Conservation (phyloP, 2,888 invertebrate genomes). For the Penaeus monodon region DNA sequence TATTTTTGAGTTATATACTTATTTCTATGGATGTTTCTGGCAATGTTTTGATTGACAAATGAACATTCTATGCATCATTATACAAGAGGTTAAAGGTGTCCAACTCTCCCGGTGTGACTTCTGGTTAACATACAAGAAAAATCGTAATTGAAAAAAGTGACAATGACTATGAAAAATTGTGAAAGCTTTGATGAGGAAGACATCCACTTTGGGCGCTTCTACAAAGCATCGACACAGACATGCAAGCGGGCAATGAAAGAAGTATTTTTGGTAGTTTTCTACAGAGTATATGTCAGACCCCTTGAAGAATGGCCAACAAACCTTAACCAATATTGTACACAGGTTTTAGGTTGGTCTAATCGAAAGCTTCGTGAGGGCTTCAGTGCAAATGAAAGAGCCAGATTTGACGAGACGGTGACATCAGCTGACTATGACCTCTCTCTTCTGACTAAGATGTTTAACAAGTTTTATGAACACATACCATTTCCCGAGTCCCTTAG, state of each 20-base stretch:
- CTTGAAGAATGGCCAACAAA: slow-evolving; percentile 7
- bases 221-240: slow-evolving; percentile 49
- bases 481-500: slow-evolving; percentile 27
- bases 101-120: too few relatives aligned
- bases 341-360: slow-evolving; percentile 34
- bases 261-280: slow-evolving; percentile 33
- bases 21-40: too few relatives aligned
- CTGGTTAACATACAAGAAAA: too few relatives aligned
- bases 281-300: slow-evolving; percentile 1
- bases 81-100: too few relatives aligned
- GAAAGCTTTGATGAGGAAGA: slow-evolving; percentile 16
- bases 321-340: slow-evolving; percentile 21
- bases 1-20: too few relatives aligned
- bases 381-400: slow-evolving; percentile 18
- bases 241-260: slow-evolving; percentile 33
- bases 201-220: slow-evolving; percentile 41
- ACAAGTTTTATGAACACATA: slow-evolving; percentile 27
- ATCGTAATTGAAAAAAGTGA: too few relatives aligned
- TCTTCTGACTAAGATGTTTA: slow-evolving; percentile 36
- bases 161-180: neutral
- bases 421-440: slow-evolving; percentile 35
- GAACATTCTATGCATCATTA: too few relatives aligned
- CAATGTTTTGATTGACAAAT: too few relatives aligned
- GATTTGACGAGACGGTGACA: neutral
- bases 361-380: slow-evolving; percentile 26